phyloP scores from a whole-genome alignment of 2,888 invertebrate genomes.

The Steromphala cineraria region DNA sequence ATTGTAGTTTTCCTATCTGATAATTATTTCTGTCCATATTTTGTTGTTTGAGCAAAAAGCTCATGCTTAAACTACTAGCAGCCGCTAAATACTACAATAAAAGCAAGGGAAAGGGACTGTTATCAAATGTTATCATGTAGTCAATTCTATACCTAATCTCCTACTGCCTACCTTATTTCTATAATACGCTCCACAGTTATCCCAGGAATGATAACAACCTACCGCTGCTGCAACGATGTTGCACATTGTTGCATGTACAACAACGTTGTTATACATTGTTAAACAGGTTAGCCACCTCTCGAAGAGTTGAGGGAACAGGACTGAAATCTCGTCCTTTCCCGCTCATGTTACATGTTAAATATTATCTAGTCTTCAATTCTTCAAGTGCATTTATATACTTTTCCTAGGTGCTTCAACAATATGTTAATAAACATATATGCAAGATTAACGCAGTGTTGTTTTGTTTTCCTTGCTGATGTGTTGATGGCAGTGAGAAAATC shows the following conservation, averaged over 20 bases:
- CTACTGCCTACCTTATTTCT: not conserved
- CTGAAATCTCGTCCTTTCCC: not conserved
- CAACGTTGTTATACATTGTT: not conserved
- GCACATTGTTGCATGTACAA: not conserved
- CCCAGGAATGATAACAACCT: not conserved
- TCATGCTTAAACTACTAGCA: too few species aligned
- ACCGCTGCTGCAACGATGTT: not conserved
- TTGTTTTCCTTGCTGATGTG: not conserved
- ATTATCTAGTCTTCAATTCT: constrained; percentile 40
- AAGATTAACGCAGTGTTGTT: constrained; percentile 20
- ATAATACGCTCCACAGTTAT: constrained; percentile 9
- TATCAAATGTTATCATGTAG: not conserved
- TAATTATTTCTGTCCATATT: too few species aligned
- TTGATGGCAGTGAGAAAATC: too few species aligned
- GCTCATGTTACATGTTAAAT: constrained; percentile 21
- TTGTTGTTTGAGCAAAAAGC: too few species aligned
- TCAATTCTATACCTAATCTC: not conserved
- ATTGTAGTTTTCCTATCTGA: not conserved
- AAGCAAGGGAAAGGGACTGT: not conserved
- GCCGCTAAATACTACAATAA: not conserved
- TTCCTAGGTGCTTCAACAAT: constrained; percentile 43
- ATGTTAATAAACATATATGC: constrained; percentile 45
- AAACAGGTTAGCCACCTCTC: not conserved
- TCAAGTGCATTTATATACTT: constrained; percentile 45
- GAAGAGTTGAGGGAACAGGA: not conserved